These are phyloP conservation scores for Leucania comma DNA, from an alignment of 2,888 invertebrate species.

Conservation along the genomic window DNA sequence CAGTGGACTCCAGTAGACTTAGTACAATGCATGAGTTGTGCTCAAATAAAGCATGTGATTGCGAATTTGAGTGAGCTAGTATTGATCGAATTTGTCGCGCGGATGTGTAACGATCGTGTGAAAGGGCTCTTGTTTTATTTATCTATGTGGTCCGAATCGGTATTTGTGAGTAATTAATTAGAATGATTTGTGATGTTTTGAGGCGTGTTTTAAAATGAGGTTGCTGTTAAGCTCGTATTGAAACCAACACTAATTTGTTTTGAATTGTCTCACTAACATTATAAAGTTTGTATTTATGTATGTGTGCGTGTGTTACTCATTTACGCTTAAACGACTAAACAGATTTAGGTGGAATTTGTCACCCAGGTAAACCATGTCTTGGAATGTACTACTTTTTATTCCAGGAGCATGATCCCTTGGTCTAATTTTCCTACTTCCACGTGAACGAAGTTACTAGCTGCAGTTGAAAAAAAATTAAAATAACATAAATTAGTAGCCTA, in stretches of 20 bases:
- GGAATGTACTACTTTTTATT: too few relatives aligned
- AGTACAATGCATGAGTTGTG: constrained; percentile 47
- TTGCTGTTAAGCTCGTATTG: neutral
- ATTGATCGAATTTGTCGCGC: constrained; percentile 43
- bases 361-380: too few relatives aligned
- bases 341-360: too few relatives aligned
- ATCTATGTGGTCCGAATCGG: constrained; percentile 3
- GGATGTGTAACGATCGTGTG: constrained; percentile 18
- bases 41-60: constrained; percentile 59
- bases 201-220: neutral
- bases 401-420: too few relatives aligned
- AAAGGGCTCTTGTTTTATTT: constrained; percentile 18
- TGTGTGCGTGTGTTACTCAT: too few relatives aligned
- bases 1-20: constrained; percentile 57
- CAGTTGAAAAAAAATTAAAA: too few relatives aligned
- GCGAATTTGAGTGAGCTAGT: constrained; percentile 47
- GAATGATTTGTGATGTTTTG: constrained; percentile 10
- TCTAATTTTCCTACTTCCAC: too few relatives aligned
- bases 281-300: too few relatives aligned
- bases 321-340: too few relatives aligned
- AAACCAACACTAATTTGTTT: neutral
- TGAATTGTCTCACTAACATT: neutral
- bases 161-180: constrained; percentile 34
- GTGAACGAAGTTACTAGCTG: too few relatives aligned
- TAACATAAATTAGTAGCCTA: too few relatives aligned